Percentiles rank a stretch among this genome's conserved stretches.
Conservation (phyloP, 2,797 vertebrate genomes). For the Pteronotus mesoamericanus region DNA sequence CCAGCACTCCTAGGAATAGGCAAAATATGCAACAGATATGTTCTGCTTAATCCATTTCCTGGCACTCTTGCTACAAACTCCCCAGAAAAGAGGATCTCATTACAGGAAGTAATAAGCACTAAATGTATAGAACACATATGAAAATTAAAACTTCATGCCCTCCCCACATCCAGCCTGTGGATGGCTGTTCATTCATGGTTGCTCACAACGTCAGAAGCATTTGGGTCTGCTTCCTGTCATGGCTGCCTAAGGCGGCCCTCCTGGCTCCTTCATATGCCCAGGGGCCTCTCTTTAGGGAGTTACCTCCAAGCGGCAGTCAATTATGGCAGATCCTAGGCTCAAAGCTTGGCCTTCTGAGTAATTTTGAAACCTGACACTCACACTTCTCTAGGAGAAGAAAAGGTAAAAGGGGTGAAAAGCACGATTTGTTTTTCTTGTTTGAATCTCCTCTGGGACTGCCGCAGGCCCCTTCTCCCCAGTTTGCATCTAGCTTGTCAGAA, state of each 20-base stretch:
- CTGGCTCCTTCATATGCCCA: not conserved
- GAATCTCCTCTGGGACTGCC: not conserved
- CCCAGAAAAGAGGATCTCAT: not conserved
- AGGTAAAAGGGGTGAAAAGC: not conserved
- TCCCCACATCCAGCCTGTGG: not conserved
- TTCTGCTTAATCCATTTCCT: not conserved
- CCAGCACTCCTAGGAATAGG: not conserved
- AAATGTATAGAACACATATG: not conserved
- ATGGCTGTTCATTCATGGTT: not conserved
- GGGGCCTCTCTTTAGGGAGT: not conserved
- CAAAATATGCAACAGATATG: not conserved
- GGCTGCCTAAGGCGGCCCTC: not conserved
- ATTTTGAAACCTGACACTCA: constrained; percentile 11
- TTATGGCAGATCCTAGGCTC: not conserved
- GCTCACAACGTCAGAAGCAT: not conserved
- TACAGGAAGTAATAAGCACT: not conserved
- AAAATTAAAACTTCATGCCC: not conserved
- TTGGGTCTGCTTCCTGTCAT: not conserved
- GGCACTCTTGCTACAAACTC: not conserved
- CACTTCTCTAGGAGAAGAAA: not conserved
- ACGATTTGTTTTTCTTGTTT: not conserved
- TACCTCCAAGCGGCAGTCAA: not conserved
- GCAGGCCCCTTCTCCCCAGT: not conserved
- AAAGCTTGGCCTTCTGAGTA: not conserved
- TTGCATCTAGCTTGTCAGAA: not conserved